phyloP scores from a whole-genome alignment of 2,888 invertebrate genomes.

The Torymus auratus region DNA sequence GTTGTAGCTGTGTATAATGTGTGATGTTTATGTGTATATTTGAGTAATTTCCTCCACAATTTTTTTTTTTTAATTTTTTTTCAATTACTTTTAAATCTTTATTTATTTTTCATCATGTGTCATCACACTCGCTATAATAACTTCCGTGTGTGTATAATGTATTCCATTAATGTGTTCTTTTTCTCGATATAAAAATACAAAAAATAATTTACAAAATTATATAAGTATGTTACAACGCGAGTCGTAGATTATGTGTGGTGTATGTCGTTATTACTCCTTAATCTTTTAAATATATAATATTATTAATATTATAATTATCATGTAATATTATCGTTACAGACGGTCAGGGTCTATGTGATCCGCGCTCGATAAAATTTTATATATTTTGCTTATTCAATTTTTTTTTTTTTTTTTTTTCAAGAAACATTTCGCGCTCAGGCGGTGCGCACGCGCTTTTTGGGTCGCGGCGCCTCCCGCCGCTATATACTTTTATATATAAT shows the following conservation, averaged over 20 bases:
- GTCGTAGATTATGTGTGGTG: conserved; percentile 61
- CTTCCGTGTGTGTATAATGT: conserved; percentile 56
- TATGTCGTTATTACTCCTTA: conserved; percentile 56
- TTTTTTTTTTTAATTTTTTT: conserved; percentile 41
- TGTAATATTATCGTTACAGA: conserved; percentile 57
- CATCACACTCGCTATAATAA: conserved; percentile 54
- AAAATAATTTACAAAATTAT: conserved; percentile 75
- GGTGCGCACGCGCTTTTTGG: conserved; percentile 37
- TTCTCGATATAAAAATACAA: conserved; percentile 73
- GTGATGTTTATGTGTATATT: background rate
- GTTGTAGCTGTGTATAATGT: conserved; percentile 19
- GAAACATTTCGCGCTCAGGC: conserved; percentile 58
- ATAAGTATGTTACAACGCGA: conserved; percentile 72
- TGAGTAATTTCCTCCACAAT: conserved; percentile 31
- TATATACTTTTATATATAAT: conserved; percentile 48
- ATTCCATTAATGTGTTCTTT: conserved; percentile 62
- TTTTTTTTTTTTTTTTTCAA: conserved; percentile 49
- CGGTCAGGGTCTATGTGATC: conserved; percentile 54
- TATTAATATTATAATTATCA: conserved; percentile 56
- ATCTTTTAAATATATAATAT: conserved; percentile 53
- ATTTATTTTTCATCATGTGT: conserved; percentile 51
- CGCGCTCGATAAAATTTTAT: conserved; percentile 51
- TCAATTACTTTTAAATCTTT: conserved; percentile 46
- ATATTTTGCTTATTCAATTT: conserved; percentile 3
- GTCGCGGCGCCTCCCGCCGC: conserved; percentile 41